phyloP scores from a whole-genome alignment of 1,140 invertebrate species.

The Drosophila nigrodunni region DNA sequence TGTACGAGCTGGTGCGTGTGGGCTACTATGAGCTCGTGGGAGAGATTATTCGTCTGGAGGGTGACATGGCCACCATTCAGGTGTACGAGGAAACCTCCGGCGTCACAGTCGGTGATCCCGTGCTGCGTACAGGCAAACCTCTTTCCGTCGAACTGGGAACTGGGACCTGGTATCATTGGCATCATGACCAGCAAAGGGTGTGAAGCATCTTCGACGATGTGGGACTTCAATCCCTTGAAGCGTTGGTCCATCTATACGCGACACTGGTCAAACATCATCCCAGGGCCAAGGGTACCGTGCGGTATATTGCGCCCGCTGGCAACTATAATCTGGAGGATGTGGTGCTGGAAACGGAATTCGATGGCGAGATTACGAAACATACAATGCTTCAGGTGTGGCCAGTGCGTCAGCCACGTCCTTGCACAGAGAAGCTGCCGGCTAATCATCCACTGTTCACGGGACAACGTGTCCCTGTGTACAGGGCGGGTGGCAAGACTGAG shows the following conservation, averaged over 20 bases:
- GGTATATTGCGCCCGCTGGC: constrained; percentile 97
- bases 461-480: constrained; percentile 98
- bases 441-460: constrained; percentile 99
- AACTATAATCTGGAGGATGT: constrained; percentile 98
- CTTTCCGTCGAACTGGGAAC: constrained; percentile 97
- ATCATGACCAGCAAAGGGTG: no score
- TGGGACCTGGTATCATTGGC: constrained; percentile 99
- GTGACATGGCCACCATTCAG: constrained; percentile 99
- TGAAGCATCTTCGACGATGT: constrained; percentile 99
- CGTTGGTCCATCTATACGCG: constrained; percentile 97
- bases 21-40: constrained; percentile 99
- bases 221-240: constrained; percentile 97
- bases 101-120: constrained; percentile 99
- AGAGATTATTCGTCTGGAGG: constrained; percentile 99
- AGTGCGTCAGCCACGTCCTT: constrained; percentile 98
- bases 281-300: constrained; percentile 97
- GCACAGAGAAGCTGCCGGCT: constrained; percentile 98
- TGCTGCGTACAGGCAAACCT: constrained; percentile 98
- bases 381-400: constrained; percentile 98
- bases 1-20: constrained; percentile 99
- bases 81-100: constrained; percentile 99
- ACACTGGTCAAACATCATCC: constrained; percentile 98
- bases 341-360: constrained; percentile 98
- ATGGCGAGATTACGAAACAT: constrained; percentile 96
- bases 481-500: constrained; percentile 99